Conservation (phyloP, 2,797 vertebrate genomes). For the Pseudomugil gertrudae region DNA sequence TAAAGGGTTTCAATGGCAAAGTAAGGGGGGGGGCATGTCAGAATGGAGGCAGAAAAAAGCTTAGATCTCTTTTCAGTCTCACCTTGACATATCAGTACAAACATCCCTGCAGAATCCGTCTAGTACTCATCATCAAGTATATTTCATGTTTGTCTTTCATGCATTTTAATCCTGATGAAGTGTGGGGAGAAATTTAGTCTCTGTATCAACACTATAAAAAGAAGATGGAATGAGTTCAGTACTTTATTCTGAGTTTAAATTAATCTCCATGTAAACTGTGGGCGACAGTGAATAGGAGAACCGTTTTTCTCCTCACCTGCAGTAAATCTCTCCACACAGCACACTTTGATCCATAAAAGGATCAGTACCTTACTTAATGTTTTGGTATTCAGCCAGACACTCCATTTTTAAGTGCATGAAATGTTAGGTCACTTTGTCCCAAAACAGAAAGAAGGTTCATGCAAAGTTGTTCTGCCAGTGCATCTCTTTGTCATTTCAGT, state of each 20-base stretch:
- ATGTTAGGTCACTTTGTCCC: slow-evolving; percentile 9
- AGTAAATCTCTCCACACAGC: slow-evolving; percentile 10
- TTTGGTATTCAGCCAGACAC: slow-evolving; percentile 20
- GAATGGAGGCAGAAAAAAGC: slow-evolving; percentile 33
- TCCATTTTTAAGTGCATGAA: slow-evolving; percentile 11
- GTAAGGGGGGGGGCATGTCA: slow-evolving; percentile 49
- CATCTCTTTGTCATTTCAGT: not conserved
- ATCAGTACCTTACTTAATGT: slow-evolving; percentile 20
- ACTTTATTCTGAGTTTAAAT: slow-evolving; percentile 42
- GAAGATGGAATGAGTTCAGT: slow-evolving; percentile 51
- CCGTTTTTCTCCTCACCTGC: slow-evolving; percentile 12
- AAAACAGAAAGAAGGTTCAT: not conserved
- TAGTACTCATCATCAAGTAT: slow-evolving; percentile 47
- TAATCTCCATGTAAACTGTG: slow-evolving; percentile 53
- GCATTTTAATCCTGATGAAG: slow-evolving; percentile 62
- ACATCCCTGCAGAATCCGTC: slow-evolving; percentile 42
- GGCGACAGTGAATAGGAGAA: slow-evolving; percentile 15
- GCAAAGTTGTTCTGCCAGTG: not conserved
- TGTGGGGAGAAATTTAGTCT: slow-evolving; percentile 14
- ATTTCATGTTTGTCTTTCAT: slow-evolving; percentile 62
- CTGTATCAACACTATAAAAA: slow-evolving; percentile 54
- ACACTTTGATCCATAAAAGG: slow-evolving; percentile 14
- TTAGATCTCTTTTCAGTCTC: slow-evolving; percentile 42
- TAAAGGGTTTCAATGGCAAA: slow-evolving; percentile 41
- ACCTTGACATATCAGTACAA: slow-evolving; percentile 36